phyloP scores from a whole-genome alignment of 2,113 vertebrate species.

The Rhynchopsitta pachyrhyncha region DNA sequence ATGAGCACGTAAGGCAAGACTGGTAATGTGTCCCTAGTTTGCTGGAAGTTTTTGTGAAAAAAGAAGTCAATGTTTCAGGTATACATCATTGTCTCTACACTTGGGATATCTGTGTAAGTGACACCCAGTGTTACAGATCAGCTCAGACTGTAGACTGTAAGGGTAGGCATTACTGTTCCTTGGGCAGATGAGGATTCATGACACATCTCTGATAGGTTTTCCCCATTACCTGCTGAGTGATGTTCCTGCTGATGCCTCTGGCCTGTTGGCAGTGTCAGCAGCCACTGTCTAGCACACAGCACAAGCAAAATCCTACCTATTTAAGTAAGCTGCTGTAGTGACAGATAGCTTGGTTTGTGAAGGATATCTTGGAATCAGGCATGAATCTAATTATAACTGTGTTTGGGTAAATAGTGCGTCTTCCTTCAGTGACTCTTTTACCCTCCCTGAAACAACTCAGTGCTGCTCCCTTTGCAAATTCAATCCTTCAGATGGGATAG shows the following conservation, averaged over 20 bases:
- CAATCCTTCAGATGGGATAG: neutral
- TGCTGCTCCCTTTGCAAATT: neutral
- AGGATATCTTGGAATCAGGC: neutral
- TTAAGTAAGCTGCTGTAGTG: neutral
- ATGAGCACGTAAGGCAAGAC: neutral
- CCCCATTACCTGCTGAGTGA: neutral
- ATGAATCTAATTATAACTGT: neutral
- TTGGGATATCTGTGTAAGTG: neutral
- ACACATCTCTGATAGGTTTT: neutral
- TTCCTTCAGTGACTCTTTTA: neutral
- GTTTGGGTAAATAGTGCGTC: neutral
- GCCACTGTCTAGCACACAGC: neutral
- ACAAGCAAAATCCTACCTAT: neutral
- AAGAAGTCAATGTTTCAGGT: neutral
- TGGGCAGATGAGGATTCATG: neutral
- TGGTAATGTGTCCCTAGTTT: neutral
- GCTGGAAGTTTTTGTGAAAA: neutral
- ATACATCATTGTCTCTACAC: neutral
- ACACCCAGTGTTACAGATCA: accelerated
- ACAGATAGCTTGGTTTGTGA: neutral
- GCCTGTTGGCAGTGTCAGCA: neutral
- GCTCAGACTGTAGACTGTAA: neutral
- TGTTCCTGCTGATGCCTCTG: neutral
- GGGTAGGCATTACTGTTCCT: neutral
- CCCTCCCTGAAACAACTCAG: neutral